phyloP scores from a whole-genome alignment of 2,888 invertebrate species.

The Oxycera nigricornis region DNA sequence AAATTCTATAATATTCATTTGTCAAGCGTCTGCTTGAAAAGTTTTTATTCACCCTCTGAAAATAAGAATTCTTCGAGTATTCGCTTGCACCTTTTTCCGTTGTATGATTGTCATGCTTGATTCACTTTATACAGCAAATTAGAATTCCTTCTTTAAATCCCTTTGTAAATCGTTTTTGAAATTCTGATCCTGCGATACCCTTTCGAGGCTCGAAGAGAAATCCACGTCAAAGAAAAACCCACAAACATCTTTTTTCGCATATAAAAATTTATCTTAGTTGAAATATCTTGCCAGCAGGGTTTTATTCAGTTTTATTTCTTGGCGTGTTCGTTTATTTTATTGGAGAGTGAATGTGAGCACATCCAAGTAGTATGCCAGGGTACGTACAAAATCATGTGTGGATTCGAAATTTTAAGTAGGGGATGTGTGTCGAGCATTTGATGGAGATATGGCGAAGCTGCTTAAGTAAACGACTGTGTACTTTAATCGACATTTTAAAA shows the following conservation, averaged over 20 bases:
- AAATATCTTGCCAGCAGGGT: background rate
- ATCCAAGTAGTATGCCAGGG: too few species aligned
- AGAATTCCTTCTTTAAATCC: background rate
- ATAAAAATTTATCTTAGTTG: conserved; percentile 11
- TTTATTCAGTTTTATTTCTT: background rate
- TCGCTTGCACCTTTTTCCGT: background rate
- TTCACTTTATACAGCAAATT: background rate
- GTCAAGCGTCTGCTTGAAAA: too few species aligned
- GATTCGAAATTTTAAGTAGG: too few species aligned
- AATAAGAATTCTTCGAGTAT: too few species aligned
- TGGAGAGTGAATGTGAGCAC: background rate
- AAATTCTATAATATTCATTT: too few species aligned
- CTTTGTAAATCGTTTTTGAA: background rate
- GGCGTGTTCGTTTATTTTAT: conserved; percentile 4
- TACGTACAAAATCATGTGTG: background rate
- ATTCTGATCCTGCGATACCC: background rate
- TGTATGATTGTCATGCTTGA: background rate
- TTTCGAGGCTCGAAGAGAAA: background rate
- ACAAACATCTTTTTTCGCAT: conserved; percentile 4
- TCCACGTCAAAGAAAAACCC: conserved; percentile 9
- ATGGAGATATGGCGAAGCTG: background rate
- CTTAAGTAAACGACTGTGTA: background rate
- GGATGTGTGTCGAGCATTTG: background rate
- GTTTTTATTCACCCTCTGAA: too few species aligned
- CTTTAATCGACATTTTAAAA: conserved; percentile 10